Evolutionary conservation across 2,888 invertebrate species (phyloP).

Genomic region (Pasiphila rectangulata): DNA sequence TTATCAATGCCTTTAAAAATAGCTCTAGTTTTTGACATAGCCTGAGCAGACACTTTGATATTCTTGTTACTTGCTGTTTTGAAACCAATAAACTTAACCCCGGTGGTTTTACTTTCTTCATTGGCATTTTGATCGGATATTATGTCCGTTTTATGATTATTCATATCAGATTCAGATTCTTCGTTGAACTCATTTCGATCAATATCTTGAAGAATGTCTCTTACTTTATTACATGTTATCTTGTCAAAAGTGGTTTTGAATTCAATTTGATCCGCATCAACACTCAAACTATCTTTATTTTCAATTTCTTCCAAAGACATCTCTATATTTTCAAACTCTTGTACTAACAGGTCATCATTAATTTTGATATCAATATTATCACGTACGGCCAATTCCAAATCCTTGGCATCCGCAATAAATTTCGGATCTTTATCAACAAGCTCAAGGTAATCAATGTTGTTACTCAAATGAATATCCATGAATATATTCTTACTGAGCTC

Average conservation of each 20-base stretch:
- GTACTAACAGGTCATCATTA: slow-evolving; percentile 33
- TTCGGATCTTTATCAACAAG: neutral
- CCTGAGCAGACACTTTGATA: slow-evolving; percentile 42
- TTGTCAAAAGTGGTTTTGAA: slow-evolving; percentile 53
- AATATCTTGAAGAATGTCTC: slow-evolving; percentile 40
- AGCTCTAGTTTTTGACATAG: slow-evolving; percentile 43
- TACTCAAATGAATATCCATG: slow-evolving; percentile 37
- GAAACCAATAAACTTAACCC: slow-evolving; percentile 30
- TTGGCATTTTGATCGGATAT: neutral
- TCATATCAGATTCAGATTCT: neutral
- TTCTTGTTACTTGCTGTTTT: slow-evolving; percentile 52
- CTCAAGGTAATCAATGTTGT: slow-evolving; percentile 8
- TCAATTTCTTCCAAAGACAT: slow-evolving; percentile 38
- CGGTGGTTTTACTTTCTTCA: neutral
- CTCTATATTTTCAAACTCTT: slow-evolving; percentile 48
- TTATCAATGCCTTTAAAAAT: slow-evolving; percentile 44
- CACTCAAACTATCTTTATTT: neutral
- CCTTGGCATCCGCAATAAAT: slow-evolving; percentile 18
- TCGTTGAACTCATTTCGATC: slow-evolving; percentile 6
- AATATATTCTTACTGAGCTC: slow-evolving; percentile 41
- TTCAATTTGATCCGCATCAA: neutral
- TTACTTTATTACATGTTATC: slow-evolving; percentile 44
- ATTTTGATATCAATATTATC: slow-evolving; percentile 14
- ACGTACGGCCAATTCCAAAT: neutral
- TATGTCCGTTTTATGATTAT: neutral